Evolutionary conservation across 2,113 vertebrate genomes (phyloP).

Genomic region (Podarcis muralis): DNA sequence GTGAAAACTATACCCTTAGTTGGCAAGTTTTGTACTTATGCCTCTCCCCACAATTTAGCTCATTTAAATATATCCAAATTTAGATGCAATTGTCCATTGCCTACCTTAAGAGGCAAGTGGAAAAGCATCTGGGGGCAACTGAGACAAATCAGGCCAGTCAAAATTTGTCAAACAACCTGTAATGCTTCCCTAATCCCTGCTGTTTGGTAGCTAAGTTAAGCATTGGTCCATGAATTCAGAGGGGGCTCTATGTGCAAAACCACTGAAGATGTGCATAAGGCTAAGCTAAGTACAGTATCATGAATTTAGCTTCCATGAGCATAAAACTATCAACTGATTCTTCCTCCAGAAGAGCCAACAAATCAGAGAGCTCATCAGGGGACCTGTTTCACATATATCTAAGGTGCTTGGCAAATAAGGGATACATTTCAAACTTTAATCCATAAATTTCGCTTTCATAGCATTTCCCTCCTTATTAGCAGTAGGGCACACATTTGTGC

Average conservation of each 20-base stretch:
- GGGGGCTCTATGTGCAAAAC: background rate
- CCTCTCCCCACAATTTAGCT: background rate
- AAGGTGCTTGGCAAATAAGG: background rate
- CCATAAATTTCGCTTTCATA: background rate
- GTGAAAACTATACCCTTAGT: background rate
- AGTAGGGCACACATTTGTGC: background rate
- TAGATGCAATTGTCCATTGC: background rate
- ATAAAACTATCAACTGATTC: background rate
- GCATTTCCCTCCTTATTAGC: background rate
- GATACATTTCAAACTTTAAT: background rate
- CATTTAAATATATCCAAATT: background rate
- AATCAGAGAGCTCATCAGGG: background rate
- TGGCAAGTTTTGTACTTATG: background rate
- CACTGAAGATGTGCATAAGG: background rate
- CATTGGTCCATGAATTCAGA: background rate
- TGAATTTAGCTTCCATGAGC: background rate
- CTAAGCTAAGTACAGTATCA: background rate
- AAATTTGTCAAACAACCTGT: background rate
- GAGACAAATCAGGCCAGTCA: background rate
- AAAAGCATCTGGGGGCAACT: background rate
- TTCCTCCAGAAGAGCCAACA: background rate
- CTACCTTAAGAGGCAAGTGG: background rate
- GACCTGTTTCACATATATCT: background rate
- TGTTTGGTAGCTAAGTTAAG: background rate
- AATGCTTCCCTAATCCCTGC: background rate